Evolutionary conservation across 2,797 vertebrate species (phyloP).

Genomic region (Tinamus major): DNA sequence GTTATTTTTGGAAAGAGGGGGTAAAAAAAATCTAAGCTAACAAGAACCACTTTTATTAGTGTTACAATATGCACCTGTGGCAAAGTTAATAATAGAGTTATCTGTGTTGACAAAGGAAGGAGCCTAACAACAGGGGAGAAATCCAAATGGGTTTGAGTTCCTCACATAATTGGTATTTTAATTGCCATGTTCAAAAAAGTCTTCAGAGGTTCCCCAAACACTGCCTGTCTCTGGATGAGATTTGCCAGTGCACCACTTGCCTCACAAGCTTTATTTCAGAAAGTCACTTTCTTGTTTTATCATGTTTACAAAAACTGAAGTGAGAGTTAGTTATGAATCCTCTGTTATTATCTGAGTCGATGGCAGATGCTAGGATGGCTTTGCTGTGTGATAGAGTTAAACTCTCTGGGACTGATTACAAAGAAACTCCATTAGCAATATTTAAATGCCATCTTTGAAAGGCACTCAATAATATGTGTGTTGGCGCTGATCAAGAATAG

Average conservation of each 20-base stretch:
- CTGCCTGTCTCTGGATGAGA: slow-evolving; percentile 5
- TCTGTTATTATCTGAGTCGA: slow-evolving; percentile 42
- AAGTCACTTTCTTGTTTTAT: slow-evolving; percentile 72
- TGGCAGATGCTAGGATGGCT: slow-evolving; percentile 64
- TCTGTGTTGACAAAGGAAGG: slow-evolving; percentile 37
- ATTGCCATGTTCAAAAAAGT: slow-evolving; percentile 36
- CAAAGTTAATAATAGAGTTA: slow-evolving; percentile 62
- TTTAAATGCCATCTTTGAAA: slow-evolving; percentile 77
- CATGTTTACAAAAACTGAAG: slow-evolving; percentile 72
- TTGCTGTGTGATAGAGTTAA: slow-evolving; percentile 66
- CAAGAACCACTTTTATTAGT: slow-evolving; percentile 32
- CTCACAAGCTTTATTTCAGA: slow-evolving; percentile 29
- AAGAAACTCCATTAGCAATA: slow-evolving; percentile 80
- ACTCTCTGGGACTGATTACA: slow-evolving; percentile 76
- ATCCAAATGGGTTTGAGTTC: slow-evolving; percentile 40
- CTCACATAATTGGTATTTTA: slow-evolving; percentile 57
- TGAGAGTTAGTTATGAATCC: slow-evolving; percentile 63
- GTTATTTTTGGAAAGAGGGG: slow-evolving; percentile 37
- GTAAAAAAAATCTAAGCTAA: slow-evolving; percentile 14
- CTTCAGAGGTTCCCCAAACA: slow-evolving; percentile 39
- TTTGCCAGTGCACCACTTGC: not conserved
- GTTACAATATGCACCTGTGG: slow-evolving; percentile 30
- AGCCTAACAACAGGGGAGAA: slow-evolving; percentile 46
- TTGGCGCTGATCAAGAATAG: slow-evolving; percentile 75
- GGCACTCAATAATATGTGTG: slow-evolving; percentile 74